phyloP scores from a whole-genome alignment of 2,888 invertebrate genomes.

The Dendrolimus pini region DNA sequence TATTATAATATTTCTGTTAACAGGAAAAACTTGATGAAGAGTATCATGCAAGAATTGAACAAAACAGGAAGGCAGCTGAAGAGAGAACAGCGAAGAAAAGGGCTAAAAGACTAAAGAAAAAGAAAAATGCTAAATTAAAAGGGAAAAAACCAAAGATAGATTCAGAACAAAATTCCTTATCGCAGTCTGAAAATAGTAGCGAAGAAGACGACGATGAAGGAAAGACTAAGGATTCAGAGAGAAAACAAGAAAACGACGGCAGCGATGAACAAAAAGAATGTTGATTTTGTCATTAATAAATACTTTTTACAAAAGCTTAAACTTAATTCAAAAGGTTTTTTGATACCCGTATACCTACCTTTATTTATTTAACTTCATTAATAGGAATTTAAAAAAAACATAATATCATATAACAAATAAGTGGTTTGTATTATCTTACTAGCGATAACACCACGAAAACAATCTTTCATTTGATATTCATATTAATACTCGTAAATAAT shows the following conservation, averaged over 20 bases:
- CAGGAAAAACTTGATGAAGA: constrained; percentile 90
- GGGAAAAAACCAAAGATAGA: constrained; percentile 54
- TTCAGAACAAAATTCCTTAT: constrained; percentile 29
- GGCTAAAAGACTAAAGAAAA: constrained; percentile 89
- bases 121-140: constrained; percentile 63
- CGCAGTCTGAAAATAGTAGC: constrained; percentile 49
- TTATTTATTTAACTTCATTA: not conserved
- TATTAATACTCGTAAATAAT: no score
- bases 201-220: constrained; percentile 29
- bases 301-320: not conserved
- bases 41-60: constrained; percentile 87
- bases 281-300: not conserved
- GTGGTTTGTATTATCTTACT: no score
- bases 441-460: no score
- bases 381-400: no score
- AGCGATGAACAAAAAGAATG: constrained; percentile 18
- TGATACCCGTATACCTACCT: not conserved
- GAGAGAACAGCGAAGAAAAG: constrained; percentile 93
- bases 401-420: no score
- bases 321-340: not conserved
- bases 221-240: constrained; percentile 13
- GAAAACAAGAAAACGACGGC: constrained; percentile 19
- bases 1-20: constrained; percentile 18
- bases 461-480: no score
- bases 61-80: constrained; percentile 83